Percentiles rank a stretch among this genome's conserved stretches.
Conservation (phyloP, 1,140 invertebrate genomes). For the Antheraea mylitta region DNA sequence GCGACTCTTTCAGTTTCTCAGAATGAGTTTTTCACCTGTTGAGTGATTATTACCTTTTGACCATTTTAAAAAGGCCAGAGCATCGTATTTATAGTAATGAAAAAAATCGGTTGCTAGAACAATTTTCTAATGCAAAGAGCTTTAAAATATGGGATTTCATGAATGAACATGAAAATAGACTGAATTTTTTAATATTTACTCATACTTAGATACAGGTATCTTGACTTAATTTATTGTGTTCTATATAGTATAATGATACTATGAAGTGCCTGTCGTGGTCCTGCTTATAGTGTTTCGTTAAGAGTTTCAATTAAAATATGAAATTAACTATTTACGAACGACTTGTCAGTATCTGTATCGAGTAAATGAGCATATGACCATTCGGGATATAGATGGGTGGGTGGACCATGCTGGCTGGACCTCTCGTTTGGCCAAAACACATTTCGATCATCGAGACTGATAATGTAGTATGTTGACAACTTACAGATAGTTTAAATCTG, state of each 20-base stretch:
- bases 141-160: slow-evolving; percentile 68
- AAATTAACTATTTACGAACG: slow-evolving; percentile 11
- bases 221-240: slow-evolving; percentile 53
- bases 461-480: slow-evolving; percentile 69
- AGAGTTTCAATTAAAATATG: not conserved
- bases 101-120: slow-evolving; percentile 38
- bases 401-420: slow-evolving; percentile 64
- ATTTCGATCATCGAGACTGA: slow-evolving; percentile 76
- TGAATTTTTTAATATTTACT: slow-evolving; percentile 71
- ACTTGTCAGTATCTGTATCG: slow-evolving; percentile 58
- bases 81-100: slow-evolving; percentile 40
- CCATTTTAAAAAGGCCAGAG: slow-evolving; percentile 56
- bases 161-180: slow-evolving; percentile 61
- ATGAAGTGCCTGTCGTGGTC: slow-evolving; percentile 33
- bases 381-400: slow-evolving; percentile 46
- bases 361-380: slow-evolving; percentile 54
- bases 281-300: not conserved
- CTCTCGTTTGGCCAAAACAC: slow-evolving; percentile 75
- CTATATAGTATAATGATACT: slow-evolving; percentile 34
- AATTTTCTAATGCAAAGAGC: slow-evolving; percentile 62
- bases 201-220: slow-evolving; percentile 71
- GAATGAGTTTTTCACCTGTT: slow-evolving; percentile 37
- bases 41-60: slow-evolving; percentile 52
- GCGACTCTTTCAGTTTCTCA: slow-evolving; percentile 20
- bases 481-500: slow-evolving; percentile 67